These are phyloP conservation scores for Philaenus spumarius DNA, from an alignment of 1,140 invertebrate species.

Conservation along the genomic window DNA sequence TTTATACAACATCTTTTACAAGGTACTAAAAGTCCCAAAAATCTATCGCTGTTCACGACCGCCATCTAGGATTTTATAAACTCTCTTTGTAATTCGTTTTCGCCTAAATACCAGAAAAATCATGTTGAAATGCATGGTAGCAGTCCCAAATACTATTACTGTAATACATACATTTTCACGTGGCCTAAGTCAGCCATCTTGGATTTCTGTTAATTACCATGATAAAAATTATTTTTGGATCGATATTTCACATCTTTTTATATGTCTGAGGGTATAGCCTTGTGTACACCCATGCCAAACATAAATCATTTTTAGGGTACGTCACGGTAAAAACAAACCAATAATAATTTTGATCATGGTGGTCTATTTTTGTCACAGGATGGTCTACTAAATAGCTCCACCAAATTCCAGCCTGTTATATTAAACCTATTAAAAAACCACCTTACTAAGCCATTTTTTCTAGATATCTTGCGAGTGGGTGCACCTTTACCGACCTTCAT, in stretches of 20 bases:
- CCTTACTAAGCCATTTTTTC: slow-evolving; percentile 14
- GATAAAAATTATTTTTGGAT: background rate
- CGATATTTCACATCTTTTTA: too few relatives aligned
- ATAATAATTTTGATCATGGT: background rate
- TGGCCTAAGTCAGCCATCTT: too few relatives aligned
- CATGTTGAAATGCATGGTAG: too few relatives aligned
- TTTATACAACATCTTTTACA: too few relatives aligned
- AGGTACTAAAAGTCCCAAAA: background rate
- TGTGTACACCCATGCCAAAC: background rate
- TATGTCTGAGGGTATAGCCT: background rate
- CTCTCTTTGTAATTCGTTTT: too few relatives aligned
- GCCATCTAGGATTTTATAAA: too few relatives aligned
- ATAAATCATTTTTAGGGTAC: background rate
- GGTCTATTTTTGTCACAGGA: too few relatives aligned
- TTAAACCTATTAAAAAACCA: background rate
- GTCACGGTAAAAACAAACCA: background rate
- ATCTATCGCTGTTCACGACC: background rate
- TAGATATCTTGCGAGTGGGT: slow-evolving; percentile 27
- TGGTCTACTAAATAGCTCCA: background rate
- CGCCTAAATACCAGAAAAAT: too few relatives aligned
- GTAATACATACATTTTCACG: too few relatives aligned
- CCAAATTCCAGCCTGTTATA: background rate
- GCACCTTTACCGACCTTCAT: slow-evolving; percentile 27
- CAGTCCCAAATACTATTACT: too few relatives aligned
- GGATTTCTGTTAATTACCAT: too few relatives aligned